Percentiles rank a stretch among this genome's conserved stretches.
Conservation (phyloP, 2,113 vertebrate genomes). For the Channa argus region DNA sequence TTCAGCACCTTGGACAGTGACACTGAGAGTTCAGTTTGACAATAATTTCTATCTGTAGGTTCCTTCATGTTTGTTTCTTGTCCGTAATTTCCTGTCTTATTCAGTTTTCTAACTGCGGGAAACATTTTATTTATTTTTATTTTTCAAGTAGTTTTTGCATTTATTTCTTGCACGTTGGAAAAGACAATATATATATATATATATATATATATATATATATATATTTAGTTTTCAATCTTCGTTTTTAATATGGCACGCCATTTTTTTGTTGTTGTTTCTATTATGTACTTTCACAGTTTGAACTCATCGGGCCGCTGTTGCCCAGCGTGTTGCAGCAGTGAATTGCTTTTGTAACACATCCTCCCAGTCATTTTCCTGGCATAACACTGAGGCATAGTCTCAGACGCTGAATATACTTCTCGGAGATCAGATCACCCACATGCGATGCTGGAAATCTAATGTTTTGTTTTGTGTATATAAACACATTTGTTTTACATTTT, state of each 20-base stretch:
- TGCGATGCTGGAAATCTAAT: fast-evolving
- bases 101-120: too few species aligned
- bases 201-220: too few species aligned
- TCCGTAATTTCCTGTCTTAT: too few species aligned
- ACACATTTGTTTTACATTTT: background rate
- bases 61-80: too few species aligned
- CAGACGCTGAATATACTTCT: fast-evolving
- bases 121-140: too few species aligned
- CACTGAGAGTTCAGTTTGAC: too few species aligned
- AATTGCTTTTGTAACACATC: background rate
- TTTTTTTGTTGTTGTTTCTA: background rate
- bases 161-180: too few species aligned
- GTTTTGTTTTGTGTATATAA: background rate
- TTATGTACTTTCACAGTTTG: slow-evolving; percentile 81
- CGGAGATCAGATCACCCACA: background rate
- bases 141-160: too few species aligned
- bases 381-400: background rate
- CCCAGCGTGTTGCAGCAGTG: slow-evolving; percentile 64
- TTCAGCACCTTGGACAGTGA: slow-evolving; percentile 46
- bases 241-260: too few species aligned
- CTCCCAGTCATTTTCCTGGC: background rate
- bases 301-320: slow-evolving; percentile 92
- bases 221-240: too few species aligned
- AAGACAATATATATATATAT: too few species aligned
- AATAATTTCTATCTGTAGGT: too few species aligned